Percentiles rank a stretch among this genome's conserved stretches.
phyloP scores from a whole-genome alignment of 2,888 invertebrate species.

The Oithona nana region DNA sequence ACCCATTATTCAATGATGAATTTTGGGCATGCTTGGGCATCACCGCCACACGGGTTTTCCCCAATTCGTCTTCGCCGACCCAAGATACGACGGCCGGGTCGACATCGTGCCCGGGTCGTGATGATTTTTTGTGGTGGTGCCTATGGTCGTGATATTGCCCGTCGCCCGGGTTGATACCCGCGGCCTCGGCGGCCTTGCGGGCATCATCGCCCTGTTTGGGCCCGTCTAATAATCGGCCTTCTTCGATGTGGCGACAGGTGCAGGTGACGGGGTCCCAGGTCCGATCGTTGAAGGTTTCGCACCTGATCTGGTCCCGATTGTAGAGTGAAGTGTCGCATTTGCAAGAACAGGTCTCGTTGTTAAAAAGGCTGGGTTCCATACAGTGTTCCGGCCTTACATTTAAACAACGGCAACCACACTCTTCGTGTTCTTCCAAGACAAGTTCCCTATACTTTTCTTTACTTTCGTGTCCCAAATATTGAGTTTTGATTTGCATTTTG shows the following conservation, averaged over 20 bases:
- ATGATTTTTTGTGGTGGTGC: not conserved
- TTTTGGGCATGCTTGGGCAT: not conserved
- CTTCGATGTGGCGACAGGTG: not conserved
- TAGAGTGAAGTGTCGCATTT: not conserved
- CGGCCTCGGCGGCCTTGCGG: not conserved
- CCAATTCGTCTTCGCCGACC: not conserved
- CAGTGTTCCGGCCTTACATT: not conserved
- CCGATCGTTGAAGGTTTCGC: not conserved
- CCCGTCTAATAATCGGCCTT: not conserved
- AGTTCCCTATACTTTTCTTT: conserved; percentile 6
- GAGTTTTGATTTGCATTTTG: conserved; percentile 13
- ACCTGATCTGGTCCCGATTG: not conserved
- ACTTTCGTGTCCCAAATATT: not conserved
- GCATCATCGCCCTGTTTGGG: not conserved
- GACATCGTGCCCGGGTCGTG: not conserved
- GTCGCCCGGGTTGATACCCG: not conserved
- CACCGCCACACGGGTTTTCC: not conserved
- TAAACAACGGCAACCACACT: conserved; percentile 12
- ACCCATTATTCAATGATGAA: not conserved
- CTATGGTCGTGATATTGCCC: not conserved
- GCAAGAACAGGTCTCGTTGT: conserved; percentile 12
- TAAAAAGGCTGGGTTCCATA: not conserved
- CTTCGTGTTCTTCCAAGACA: conserved; percentile 8
- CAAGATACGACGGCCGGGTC: not conserved
- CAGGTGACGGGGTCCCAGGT: not conserved